A percentile compares a stretch with the other conserved stretches of the same genome.
Evolutionary conservation across 2,888 invertebrate genomes (phyloP).

Genomic region (Drosophila lutescens): DNA sequence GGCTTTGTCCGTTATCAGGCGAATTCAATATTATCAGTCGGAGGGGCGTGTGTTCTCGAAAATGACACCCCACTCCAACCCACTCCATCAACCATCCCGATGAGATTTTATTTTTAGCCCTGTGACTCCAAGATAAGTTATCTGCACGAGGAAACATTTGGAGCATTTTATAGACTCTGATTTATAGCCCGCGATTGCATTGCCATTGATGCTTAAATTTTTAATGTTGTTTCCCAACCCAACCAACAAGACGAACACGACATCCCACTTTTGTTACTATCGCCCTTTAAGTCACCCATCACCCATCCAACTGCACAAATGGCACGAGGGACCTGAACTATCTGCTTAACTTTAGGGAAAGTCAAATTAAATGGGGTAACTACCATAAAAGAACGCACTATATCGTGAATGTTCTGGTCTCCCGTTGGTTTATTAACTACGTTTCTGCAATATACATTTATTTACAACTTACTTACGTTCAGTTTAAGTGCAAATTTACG

Average conservation of each 20-base stretch:
- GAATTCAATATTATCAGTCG: slow-evolving; percentile 60
- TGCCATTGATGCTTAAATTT: slow-evolving; percentile 58
- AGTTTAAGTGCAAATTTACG: no score
- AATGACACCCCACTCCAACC: slow-evolving; percentile 8
- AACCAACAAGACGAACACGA: neutral
- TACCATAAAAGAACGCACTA: neutral
- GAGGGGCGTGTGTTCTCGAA: slow-evolving; percentile 22
- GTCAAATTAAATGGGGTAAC: slow-evolving; percentile 4
- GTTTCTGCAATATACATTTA: no score
- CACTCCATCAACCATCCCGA: neutral
- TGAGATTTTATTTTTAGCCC: slow-evolving; percentile 30
- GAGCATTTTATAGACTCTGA: slow-evolving; percentile 63
- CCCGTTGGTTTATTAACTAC: no score
- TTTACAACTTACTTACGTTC: no score
- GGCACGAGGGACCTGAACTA: neutral
- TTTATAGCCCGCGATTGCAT: slow-evolving; percentile 69
- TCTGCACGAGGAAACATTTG: slow-evolving; percentile 7
- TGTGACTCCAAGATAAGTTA: slow-evolving; percentile 10
- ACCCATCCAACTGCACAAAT: neutral
- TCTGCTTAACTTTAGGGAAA: neutral
- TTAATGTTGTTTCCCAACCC: slow-evolving; percentile 40
- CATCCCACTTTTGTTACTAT: neutral
- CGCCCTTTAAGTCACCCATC: no score
- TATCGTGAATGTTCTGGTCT: neutral
- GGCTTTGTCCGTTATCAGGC: slow-evolving; percentile 56